Evolutionary conservation across 2,113 vertebrate species (phyloP), one percentile per base, ranked within the genome.

Genomic region (Dicerorhinus sumatrensis): DNA sequence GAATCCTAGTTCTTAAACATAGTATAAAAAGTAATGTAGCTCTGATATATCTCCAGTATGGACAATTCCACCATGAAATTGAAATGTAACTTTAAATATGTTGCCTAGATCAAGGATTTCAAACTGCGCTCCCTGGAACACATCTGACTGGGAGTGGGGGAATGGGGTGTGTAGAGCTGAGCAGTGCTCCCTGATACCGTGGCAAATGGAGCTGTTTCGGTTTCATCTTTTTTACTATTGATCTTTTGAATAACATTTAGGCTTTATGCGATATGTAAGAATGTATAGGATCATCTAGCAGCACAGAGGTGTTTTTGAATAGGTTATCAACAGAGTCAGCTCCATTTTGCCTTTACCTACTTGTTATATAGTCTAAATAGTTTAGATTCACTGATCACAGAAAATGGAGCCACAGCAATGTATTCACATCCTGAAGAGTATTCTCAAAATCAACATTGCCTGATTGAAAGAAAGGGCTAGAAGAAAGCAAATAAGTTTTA

Each of bases 71-170:
- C 39, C 2, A 54, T 36, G n/a, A 82, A 94, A 84, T 5, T 72
- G 36, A 97, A 92, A 46, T 56, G 1, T 58, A 92, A 87, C 46
- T 93, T 95, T 42, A 86, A 93, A 72, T 5, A 60, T 42, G 48
- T 48, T 90, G n/a, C 51, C 63, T 63, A 46, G 9, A 84, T 33
- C 29, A 73, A 6, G 9, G 21, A 92, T 73, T 97, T 95, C 51
- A 67, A 65, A 84, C 23, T 54, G 8, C 77, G 67, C 25, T 81
- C 65, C 63, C 58, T 81, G 21, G 46, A 88, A 62, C 33, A 39
- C 36, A 33, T 20, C 1, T 58, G 17, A 42, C 21, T 73, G 63
- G 21, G 18, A 72, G 27, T 56, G 10, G 4, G 36, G 31, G 18
- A 6, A 6, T 2, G 3, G 25, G 11, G 3, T 29, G 12, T 36